A percentile compares a stretch with the other conserved stretches of the same genome.
phyloP scores from a whole-genome alignment of 2,888 invertebrate species.

The Lasioglossum figueresi region DNA sequence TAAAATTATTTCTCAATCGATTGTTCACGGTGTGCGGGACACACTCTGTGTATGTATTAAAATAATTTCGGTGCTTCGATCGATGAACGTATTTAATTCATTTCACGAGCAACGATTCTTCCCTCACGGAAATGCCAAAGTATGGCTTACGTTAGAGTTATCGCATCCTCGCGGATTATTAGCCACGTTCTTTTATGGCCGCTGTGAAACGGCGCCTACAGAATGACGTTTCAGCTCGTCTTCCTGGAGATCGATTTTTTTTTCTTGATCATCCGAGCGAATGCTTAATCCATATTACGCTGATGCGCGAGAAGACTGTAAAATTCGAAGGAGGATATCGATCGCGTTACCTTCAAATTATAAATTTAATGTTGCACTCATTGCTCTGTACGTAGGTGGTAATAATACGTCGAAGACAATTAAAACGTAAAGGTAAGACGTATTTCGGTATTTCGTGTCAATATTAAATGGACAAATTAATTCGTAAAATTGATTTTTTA shows the following conservation, averaged over 20 bases:
- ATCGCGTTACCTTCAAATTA: not conserved
- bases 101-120: constrained; percentile 24
- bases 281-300: constrained; percentile 17
- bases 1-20: too few relatives aligned
- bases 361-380: not conserved
- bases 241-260: constrained; percentile 24
- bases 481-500: too few relatives aligned
- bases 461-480: too few relatives aligned
- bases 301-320: not conserved
- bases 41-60: too few relatives aligned
- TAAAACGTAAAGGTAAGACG: too few relatives aligned
- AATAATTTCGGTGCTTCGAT: constrained; percentile 35
- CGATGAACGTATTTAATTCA: constrained; percentile 33
- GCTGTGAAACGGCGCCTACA: constrained; percentile 12
- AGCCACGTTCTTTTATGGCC: constrained; percentile 43
- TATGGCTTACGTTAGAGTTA: constrained; percentile 17
- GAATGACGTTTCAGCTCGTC: constrained; percentile 30
- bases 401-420: too few relatives aligned
- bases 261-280: constrained; percentile 14
- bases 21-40: too few relatives aligned
- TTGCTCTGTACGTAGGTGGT: too few relatives aligned
- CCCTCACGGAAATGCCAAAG: constrained; percentile 18
- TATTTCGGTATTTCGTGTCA: too few relatives aligned
- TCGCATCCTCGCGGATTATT: constrained; percentile 48
- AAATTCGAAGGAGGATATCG: constrained; percentile 1